Evolutionary conservation across 2,113 vertebrate species (phyloP).

Genomic region (Nanorana parkeri): DNA sequence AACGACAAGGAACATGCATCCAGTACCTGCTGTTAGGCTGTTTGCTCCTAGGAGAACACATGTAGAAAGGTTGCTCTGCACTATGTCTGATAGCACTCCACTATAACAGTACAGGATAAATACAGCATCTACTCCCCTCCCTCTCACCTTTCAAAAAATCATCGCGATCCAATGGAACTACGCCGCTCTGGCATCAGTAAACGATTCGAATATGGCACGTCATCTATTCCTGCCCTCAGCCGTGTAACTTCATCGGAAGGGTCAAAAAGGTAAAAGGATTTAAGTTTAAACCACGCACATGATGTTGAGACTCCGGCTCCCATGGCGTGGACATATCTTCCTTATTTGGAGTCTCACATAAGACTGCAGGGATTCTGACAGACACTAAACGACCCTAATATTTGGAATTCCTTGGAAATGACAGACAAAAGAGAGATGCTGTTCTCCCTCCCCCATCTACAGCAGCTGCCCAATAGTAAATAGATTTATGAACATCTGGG

Average conservation of each 20-base stretch:
- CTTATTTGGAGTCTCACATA: conserved; percentile 47
- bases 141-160: conserved; percentile 1
- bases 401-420: conserved; percentile 49
- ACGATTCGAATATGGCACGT: background rate
- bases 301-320: background rate
- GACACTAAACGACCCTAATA: conserved; percentile 52
- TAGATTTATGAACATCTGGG: background rate
- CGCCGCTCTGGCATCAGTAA: background rate
- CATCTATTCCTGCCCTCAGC: background rate
- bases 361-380: conserved; percentile 32
- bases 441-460: conserved; percentile 1
- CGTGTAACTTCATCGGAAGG: background rate
- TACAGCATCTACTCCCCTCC: conserved; percentile 3
- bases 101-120: background rate
- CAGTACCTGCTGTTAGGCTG: conserved; percentile 33
- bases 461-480: conserved; percentile 6
- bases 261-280: conserved; percentile 20
- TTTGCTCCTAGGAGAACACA: conserved; percentile 20
- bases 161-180: background rate
- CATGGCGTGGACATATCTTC: background rate
- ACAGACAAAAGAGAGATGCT: conserved; percentile 21
- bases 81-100: background rate
- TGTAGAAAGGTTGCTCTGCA: background rate
- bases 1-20: background rate
- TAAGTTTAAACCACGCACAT: background rate